These are phyloP conservation scores for Xyrauchen texanus DNA, from an alignment of 2,113 vertebrate genomes.

Conservation along the genomic window DNA sequence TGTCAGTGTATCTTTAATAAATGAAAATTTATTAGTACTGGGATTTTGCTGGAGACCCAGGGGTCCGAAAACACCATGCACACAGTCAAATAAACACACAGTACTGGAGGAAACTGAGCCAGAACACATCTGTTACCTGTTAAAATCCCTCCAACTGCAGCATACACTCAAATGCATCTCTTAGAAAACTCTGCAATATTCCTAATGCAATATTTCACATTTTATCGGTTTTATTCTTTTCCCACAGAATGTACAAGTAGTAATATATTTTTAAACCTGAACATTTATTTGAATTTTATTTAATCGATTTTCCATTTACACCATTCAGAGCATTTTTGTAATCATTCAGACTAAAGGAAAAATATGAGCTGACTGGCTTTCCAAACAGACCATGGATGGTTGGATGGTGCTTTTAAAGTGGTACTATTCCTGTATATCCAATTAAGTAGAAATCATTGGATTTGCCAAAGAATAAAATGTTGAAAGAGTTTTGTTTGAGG, in stretches of 20 bases:
- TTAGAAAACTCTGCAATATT: background rate
- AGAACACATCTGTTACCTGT: conserved; percentile 53
- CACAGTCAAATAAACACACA: conserved; percentile 49
- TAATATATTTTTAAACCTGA: background rate
- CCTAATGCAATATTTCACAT: background rate
- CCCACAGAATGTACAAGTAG: too few relatives aligned
- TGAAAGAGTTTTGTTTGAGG: too few relatives aligned
- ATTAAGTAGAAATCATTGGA: too few relatives aligned
- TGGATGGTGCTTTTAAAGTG: background rate
- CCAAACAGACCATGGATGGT: background rate
- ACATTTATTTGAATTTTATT: background rate
- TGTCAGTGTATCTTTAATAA: conserved; percentile 44
- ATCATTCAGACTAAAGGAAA: background rate
- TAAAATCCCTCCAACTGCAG: conserved; percentile 36
- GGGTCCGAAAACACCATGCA: conserved; percentile 33
- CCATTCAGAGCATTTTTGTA: background rate
- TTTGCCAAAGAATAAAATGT: too few relatives aligned
- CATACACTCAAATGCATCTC: background rate
- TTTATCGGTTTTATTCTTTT: background rate
- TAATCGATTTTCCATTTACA: background rate
- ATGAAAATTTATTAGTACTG: conserved; percentile 47
- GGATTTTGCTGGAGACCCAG: conserved; percentile 25
- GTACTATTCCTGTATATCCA: too few relatives aligned
- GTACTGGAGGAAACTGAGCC: conserved; percentile 18
- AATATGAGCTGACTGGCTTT: background rate